These are phyloP conservation scores for Agrenia bidenticulata DNA, from an alignment of 2,888 invertebrate species.

Conservation along the genomic window DNA sequence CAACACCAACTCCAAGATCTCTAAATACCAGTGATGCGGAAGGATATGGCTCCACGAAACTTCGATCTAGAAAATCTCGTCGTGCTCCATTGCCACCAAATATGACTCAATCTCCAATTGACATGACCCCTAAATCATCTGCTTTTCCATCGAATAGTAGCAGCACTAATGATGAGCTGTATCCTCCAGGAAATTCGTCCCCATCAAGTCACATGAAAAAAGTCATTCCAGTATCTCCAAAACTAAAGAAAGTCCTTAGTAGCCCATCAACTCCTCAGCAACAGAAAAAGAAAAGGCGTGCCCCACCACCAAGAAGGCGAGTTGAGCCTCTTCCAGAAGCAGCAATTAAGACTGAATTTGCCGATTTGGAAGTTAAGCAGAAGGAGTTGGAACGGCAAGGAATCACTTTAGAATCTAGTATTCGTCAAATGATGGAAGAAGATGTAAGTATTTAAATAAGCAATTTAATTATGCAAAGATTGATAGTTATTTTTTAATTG, in stretches of 20 bases:
- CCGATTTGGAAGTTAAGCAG: conserved; percentile 81
- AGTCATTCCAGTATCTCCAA: conserved; percentile 47
- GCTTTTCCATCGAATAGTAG: neutral
- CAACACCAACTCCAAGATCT: conserved; percentile 38
- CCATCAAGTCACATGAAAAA: conserved; percentile 32
- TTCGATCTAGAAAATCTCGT: conserved; percentile 54
- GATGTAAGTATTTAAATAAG: conserved; percentile 27
- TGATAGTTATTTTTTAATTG: too few relatives aligned
- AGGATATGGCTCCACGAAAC: conserved; percentile 36
- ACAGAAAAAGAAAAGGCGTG: conserved; percentile 61
- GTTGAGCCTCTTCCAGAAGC: conserved; percentile 58
- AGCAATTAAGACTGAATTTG: conserved; percentile 66
- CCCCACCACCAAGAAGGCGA: conserved; percentile 49
- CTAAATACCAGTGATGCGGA: conserved; percentile 41
- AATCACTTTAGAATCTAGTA: conserved; percentile 83
- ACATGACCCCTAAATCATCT: neutral
- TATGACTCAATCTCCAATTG: conserved; percentile 8
- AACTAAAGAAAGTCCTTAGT: conserved; percentile 45
- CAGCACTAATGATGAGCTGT: neutral
- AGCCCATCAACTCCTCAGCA: conserved; percentile 23
- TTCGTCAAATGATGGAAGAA: conserved; percentile 60
- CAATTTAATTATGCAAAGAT: neutral
- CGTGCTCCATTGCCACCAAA: conserved; percentile 56
- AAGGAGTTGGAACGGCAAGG: conserved; percentile 87
- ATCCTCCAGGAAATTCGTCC: conserved; percentile 14